These are phyloP conservation scores for Erebia aethiops DNA, from an alignment of 2,888 invertebrate species.

Conservation along the genomic window DNA sequence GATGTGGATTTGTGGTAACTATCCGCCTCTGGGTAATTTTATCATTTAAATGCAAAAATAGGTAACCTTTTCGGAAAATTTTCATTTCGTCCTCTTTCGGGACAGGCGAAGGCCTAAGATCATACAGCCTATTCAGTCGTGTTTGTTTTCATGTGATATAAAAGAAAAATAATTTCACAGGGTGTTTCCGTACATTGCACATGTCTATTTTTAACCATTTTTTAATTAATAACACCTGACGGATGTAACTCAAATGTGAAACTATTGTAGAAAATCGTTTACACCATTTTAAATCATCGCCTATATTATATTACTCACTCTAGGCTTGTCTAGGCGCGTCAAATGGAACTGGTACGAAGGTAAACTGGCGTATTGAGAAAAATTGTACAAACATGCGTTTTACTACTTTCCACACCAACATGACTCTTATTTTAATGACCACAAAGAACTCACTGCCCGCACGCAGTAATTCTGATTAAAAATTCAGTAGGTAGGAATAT, in stretches of 20 bases:
- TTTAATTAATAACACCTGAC: background rate
- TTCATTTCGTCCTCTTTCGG: no score
- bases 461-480: constrained; percentile 33
- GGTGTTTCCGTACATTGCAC: no score
- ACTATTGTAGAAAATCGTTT: constrained; percentile 9
- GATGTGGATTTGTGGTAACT: no score
- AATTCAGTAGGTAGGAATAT: constrained; percentile 43
- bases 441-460: constrained; percentile 21
- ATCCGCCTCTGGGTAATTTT: no score
- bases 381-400: constrained; percentile 40
- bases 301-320: constrained; percentile 39
- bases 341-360: constrained; percentile 47
- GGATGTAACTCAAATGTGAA: background rate
- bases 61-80: no score
- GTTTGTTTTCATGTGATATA: no score
- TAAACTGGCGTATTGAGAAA: constrained; percentile 48
- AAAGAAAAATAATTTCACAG: no score
- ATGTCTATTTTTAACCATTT: no score
- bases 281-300: constrained; percentile 7
- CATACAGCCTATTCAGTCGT: no score
- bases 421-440: constrained; percentile 35
- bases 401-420: constrained; percentile 30
- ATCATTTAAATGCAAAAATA: no score
- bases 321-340: constrained; percentile 22
- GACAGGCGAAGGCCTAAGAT: no score